Conservation (phyloP, 1,140 invertebrate species). For the Drosophila varians region DNA sequence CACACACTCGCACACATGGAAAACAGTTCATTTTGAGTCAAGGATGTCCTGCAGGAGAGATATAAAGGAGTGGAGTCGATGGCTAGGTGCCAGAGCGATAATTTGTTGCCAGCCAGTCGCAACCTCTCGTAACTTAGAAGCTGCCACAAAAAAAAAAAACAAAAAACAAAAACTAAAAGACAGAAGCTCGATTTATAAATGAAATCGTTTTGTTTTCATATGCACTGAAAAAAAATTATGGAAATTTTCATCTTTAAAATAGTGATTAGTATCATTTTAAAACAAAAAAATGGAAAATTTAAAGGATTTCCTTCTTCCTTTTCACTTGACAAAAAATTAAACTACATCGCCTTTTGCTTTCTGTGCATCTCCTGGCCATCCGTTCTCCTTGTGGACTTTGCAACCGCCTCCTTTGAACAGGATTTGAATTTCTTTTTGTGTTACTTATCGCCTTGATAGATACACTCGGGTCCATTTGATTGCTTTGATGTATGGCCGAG, state of each 20-base stretch:
- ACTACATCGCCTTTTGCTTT: neutral
- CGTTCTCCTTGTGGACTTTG: neutral
- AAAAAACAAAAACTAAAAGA: no score
- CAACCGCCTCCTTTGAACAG: conserved; percentile 32
- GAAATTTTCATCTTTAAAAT: neutral
- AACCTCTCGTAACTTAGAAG: conserved; percentile 59
- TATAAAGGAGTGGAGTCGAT: conserved; percentile 3
- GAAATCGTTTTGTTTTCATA: conserved; percentile 43
- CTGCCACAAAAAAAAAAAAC: conserved; percentile 55
- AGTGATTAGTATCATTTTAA: neutral
- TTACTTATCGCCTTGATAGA: conserved; percentile 59
- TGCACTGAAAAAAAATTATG: conserved; percentile 10
- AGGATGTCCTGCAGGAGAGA: conserved; percentile 17
- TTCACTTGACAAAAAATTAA: no score
- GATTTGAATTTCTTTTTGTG: conserved; percentile 63
- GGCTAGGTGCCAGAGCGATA: conserved; percentile 59
- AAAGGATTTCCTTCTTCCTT: no score
- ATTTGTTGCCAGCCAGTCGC: conserved; percentile 59
- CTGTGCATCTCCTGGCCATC: neutral
- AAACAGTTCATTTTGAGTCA: conserved; percentile 43
- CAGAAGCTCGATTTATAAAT: conserved; percentile 57
- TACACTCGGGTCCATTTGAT: conserved; percentile 64
- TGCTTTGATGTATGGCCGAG: conserved; percentile 60
- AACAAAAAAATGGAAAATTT: neutral
- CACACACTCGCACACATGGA: conserved; percentile 16